These are phyloP conservation scores for Drosophila vallismaia DNA, from an alignment of 2,888 invertebrate species.

Conservation along the genomic window DNA sequence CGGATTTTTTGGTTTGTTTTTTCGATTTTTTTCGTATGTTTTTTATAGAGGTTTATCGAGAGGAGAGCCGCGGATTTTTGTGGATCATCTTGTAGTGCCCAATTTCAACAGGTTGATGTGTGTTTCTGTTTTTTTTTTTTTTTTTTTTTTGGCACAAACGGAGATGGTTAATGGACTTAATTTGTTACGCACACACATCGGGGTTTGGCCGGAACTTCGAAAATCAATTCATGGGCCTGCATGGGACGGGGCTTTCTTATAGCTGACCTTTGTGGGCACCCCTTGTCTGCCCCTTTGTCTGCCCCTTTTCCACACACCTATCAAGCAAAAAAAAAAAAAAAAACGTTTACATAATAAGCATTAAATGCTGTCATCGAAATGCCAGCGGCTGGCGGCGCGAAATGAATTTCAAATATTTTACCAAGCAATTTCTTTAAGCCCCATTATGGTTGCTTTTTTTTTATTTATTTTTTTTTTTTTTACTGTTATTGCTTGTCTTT, in stretches of 20 bases:
- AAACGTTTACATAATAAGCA: slow-evolving; percentile 66
- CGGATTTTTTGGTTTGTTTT: too few relatives aligned
- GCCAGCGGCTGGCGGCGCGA: slow-evolving; percentile 59
- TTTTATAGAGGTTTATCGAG: too few relatives aligned
- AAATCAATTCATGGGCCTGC: slow-evolving; percentile 41
- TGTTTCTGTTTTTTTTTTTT: too few relatives aligned
- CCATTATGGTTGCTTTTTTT: too few relatives aligned
- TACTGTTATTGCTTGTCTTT: slow-evolving; percentile 8
- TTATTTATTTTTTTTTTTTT: background rate
- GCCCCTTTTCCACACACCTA: too few relatives aligned
- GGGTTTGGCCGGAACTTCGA: slow-evolving; percentile 69
- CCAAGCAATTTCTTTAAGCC: slow-evolving; percentile 44
- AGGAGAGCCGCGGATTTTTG: background rate
- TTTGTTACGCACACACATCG: slow-evolving; percentile 37
- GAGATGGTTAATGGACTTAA: slow-evolving; percentile 51
- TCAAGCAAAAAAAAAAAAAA: background rate
- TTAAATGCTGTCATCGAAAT: slow-evolving; percentile 77
- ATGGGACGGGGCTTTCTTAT: slow-evolving; percentile 16
- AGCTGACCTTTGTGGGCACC: slow-evolving; percentile 41
- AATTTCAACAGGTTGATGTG: slow-evolving; percentile 50
- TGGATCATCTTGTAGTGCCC: slow-evolving; percentile 32
- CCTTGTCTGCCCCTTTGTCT: background rate
- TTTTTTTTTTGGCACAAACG: slow-evolving; percentile 10
- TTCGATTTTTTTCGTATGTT: too few relatives aligned
- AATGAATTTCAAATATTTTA: slow-evolving; percentile 75